phyloP scores from a whole-genome alignment of 1,140 invertebrate genomes.

The Hypsibius dujardini region DNA sequence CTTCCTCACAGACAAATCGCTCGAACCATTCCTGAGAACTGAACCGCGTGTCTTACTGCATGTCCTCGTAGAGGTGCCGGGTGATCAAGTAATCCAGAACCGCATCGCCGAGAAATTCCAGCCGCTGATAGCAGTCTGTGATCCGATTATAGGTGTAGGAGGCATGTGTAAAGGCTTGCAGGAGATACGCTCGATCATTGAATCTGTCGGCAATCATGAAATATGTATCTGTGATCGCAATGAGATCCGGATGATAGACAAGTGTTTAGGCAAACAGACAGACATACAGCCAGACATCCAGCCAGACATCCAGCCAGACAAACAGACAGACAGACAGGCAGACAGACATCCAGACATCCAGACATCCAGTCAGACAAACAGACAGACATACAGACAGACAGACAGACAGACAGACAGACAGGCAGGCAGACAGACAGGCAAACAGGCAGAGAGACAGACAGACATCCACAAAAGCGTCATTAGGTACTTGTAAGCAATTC shows the following conservation, averaged over 20 bases:
- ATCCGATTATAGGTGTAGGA: constrained; percentile 81
- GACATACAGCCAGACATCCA: too few relatives aligned
- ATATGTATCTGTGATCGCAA: constrained; percentile 28
- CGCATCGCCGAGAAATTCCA: constrained; percentile 96
- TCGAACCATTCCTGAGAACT: constrained; percentile 26
- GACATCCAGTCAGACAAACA: too few relatives aligned
- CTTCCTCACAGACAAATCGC: neutral
- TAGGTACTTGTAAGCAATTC: constrained; percentile 50
- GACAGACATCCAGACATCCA: too few relatives aligned
- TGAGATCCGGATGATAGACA: too few relatives aligned
- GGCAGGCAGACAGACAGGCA: constrained; percentile 20
- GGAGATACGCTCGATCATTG: constrained; percentile 59
- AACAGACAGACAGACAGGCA: too few relatives aligned
- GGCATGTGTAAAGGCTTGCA: constrained; percentile 90
- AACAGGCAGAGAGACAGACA: too few relatives aligned
- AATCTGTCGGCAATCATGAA: constrained; percentile 42
- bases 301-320: too few relatives aligned
- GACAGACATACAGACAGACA: too few relatives aligned
- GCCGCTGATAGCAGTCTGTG: constrained; percentile 86
- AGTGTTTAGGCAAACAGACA: too few relatives aligned
- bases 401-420: too few relatives aligned
- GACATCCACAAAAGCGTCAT: too few relatives aligned
- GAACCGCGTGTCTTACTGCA: constrained; percentile 42
- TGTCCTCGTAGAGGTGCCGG: constrained; percentile 84
- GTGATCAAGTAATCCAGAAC: constrained; percentile 92